Conservation (phyloP, 2,113 vertebrate species). For the Potamarius usumacintae region DNA sequence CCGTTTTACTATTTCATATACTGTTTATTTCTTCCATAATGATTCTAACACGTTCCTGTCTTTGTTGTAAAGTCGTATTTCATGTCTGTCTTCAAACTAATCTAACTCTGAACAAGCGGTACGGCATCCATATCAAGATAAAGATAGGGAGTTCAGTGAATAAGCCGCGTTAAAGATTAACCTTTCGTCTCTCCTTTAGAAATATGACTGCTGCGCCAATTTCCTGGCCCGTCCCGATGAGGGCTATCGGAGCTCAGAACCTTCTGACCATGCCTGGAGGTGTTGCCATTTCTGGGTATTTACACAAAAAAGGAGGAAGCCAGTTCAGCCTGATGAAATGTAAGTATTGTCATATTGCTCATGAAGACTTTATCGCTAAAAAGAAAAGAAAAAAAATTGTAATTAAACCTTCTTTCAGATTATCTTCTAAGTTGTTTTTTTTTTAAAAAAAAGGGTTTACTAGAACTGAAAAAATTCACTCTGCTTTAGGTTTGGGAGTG, state of each 20-base stretch:
- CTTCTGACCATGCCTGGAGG: constrained; percentile 96
- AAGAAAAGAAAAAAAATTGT: background rate
- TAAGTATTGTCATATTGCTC: constrained; percentile 69
- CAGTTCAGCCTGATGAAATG: constrained; percentile 93
- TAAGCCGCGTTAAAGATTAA: background rate
- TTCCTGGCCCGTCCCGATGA: constrained; percentile 92
- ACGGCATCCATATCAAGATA: background rate
- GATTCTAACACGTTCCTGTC: background rate
- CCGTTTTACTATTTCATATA: background rate
- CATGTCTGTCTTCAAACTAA: background rate
- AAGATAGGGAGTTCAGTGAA: background rate
- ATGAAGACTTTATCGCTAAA: background rate
- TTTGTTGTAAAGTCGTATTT: background rate
- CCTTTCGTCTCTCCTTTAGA: constrained; percentile 64
- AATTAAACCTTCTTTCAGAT: background rate
- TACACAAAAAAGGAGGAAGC: constrained; percentile 97
- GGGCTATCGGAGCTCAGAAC: constrained; percentile 96
- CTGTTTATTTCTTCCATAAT: background rate
- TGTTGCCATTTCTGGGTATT: constrained; percentile 84
- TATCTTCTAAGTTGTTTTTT: background rate
- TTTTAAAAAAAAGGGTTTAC: background rate
- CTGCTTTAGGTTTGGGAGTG: background rate
- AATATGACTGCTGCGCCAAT: constrained; percentile 82
- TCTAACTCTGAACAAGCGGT: background rate
- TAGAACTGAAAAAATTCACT: background rate